Percentiles rank a stretch among this genome's conserved stretches.
Evolutionary conservation across 2,113 vertebrate genomes (phyloP).

Genomic region (Dolichallabes microphthalmus): DNA sequence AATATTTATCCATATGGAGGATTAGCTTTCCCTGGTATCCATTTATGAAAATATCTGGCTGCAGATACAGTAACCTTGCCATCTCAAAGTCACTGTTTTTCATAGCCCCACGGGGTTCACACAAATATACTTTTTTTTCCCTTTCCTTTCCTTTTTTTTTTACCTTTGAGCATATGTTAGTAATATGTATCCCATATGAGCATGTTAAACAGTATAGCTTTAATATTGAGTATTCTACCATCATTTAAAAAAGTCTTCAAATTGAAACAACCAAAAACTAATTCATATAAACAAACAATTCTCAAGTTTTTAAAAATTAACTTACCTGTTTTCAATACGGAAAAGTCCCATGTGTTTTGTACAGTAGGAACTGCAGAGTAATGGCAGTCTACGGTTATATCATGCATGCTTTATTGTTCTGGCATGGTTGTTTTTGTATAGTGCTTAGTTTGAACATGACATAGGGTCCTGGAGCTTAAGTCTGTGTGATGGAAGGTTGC

Average conservation of each 20-base stretch:
- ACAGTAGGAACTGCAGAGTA: neutral
- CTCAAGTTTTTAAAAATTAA: neutral
- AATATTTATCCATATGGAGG: constrained; percentile 54
- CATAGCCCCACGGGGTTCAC: constrained; percentile 60
- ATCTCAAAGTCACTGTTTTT: constrained; percentile 52
- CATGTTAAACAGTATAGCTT: constrained; percentile 49
- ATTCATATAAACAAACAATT: neutral
- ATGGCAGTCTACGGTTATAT: neutral
- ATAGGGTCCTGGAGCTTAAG: constrained; percentile 10
- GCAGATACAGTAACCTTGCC: constrained; percentile 56
- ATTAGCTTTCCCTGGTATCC: constrained; percentile 55
- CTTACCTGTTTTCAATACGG: neutral
- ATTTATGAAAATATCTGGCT: constrained; percentile 55
- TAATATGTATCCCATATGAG: constrained; percentile 59
- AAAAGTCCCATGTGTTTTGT: neutral
- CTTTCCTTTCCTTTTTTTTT: constrained; percentile 21
- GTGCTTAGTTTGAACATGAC: constrained; percentile 1
- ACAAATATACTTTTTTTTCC: constrained; percentile 52
- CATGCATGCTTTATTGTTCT: neutral
- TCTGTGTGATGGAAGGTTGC: constrained; percentile 36
- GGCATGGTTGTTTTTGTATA: neutral
- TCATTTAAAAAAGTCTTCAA: neutral
- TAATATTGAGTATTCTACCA: neutral
- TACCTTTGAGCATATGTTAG: constrained; percentile 51
- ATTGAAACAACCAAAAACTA: neutral